Evolutionary conservation across 1,140 invertebrate genomes (phyloP), one percentile per base, ranked within the genome.

Genomic region (Atta cephalotes): DNA sequence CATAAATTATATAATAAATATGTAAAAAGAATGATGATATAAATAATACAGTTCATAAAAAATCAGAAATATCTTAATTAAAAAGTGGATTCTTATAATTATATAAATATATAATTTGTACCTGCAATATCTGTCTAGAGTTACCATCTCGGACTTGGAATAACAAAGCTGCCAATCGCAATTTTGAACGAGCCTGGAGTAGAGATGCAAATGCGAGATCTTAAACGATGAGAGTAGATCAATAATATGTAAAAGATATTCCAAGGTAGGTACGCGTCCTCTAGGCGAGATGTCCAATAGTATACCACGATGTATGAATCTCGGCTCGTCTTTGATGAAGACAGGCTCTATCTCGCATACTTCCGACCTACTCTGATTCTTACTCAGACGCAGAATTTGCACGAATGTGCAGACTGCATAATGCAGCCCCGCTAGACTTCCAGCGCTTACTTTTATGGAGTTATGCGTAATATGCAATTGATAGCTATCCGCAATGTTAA

Each of bases 241-340:
- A 18, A 97, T 95, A 21, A 96, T 96, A 74, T 96, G 95, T 80
- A 96, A 95, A 45, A 97, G 92, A 86, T 96, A 96, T 86, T 96
- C 96, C 85, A 97, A 90, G 2, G 95, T 96, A 18, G 96, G 96
- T 84, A 97, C 95, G 62, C 97, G 95, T 58, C 96, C 96, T 89
- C 96, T 95, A 28, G 95, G 94, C 12, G 96, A 96, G 74, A 97
- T 95, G 91, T 97, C 97, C 66, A 97, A 90, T 18, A 97, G 88
- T 85, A 97, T 95, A 16, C 96, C 97, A 81, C 97, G 94, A 86
- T 96, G 96, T 18, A 95, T 93, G 28, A 97, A 94, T 60, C 95
- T 94, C 2, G 97, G 97, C 87, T 96, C 95, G 91, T 97, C 97
- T 91, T 96, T 96, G 68, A 97, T 97, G 56, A 97, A 92, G 31